Base-by-base conservation (phyloP, 2,113 vertebrate species). In the Onychorhynchus coronatus region DNA sequence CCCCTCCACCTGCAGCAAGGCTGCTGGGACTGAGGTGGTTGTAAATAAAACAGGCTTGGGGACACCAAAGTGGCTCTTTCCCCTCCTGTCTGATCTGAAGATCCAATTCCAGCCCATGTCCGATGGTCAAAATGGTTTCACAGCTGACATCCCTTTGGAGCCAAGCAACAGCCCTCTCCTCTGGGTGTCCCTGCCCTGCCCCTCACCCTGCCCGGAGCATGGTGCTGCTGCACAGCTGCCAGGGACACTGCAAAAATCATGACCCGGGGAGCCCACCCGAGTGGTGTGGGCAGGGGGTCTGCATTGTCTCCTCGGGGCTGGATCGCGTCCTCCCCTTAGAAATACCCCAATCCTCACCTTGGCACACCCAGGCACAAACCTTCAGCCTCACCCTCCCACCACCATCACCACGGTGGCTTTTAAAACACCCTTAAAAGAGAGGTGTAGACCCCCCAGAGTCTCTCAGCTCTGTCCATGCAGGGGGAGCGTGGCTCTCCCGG, bases 391-490 rank as follows among this genome's bases (percentile, higher is more conserved):
- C 49, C 82, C 68, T 74, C 66, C 72, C 86, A 49, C 76, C 82
- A 39, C 44, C 91, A 89, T 11, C 58, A n/a, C 94, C 56, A 14
- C 0, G 25, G 67, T 8, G 76, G 59, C 58, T 80, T 83, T 87
- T 3, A 14, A 37, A 76, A 50, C 49, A 33, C 59, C 79, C 10
- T 56, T 28, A 15, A 14, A n/a, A 61, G 22, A 44, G 72, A 23
- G 84, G 62, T 2, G 49, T 23, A 6, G n/a, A 13, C 6, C 72
- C 67, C 37, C 5, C 44, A 62, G 96, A 93, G 93, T 94, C 94
- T 66, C 27, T 91, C 27, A 50, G 89, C 97, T 95, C 96, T 84
- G 92, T 93, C 94, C 77, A 37, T 68, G 84, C 88, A 5, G 71
- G 52, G 47, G 47, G 56, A 42, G n/a, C 9, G 6, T 2, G 5